Percentiles rank a stretch among this genome's conserved stretches.
These are phyloP conservation scores for Asteroscopus sphinx DNA, from an alignment of 2,888 invertebrate species.

Conservation along the genomic window DNA sequence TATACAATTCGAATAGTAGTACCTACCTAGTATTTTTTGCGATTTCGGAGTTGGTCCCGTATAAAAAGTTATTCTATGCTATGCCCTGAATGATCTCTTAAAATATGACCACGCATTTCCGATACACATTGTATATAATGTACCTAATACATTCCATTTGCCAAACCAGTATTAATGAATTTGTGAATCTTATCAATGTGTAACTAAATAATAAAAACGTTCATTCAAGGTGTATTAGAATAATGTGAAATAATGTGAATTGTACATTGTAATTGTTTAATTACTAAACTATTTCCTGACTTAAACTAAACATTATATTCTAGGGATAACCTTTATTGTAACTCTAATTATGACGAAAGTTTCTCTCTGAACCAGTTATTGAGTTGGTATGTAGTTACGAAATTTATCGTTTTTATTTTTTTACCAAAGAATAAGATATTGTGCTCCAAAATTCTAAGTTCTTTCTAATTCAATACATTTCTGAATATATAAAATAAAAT, in stretches of 20 bases:
- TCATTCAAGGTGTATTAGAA: constrained; percentile 33
- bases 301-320: constrained; percentile 34
- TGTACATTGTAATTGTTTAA: constrained; percentile 35
- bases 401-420: background rate
- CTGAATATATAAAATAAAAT: no score
- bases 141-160: constrained; percentile 42
- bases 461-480: no score
- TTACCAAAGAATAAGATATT: background rate
- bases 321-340: constrained; percentile 40
- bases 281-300: constrained; percentile 38
- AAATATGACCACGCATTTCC: no score
- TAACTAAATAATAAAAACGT: constrained; percentile 27
- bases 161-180: constrained; percentile 59
- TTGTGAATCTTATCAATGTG: constrained; percentile 35
- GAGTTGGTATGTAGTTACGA: constrained; percentile 3
- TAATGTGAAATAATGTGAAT: constrained; percentile 37
- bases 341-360: constrained; percentile 23
- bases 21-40: no score
- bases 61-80: no score
- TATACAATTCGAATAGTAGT: no score
- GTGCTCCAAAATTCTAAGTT: no score
- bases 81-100: no score
- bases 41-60: no score
- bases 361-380: constrained; percentile 20
- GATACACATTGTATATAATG: no score